phyloP scores from a whole-genome alignment of 2,888 invertebrate species.

The Drosophila infuscata region DNA sequence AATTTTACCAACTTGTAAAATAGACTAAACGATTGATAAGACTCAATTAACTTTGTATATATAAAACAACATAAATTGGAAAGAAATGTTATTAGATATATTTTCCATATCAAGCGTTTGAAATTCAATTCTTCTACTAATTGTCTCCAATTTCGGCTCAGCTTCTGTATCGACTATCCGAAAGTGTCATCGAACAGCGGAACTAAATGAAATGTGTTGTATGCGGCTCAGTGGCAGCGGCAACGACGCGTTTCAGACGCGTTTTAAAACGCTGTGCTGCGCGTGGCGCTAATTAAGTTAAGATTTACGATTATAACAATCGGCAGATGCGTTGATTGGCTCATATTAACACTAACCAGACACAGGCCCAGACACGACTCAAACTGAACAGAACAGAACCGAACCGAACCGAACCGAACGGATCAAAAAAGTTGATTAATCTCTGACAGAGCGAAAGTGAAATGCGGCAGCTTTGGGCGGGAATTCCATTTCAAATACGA shows the following conservation, averaged over 20 bases:
- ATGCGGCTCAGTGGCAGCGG: slow-evolving; percentile 55
- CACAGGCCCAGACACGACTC: slow-evolving; percentile 2
- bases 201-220: slow-evolving; percentile 41
- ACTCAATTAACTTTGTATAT: neutral
- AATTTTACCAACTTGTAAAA: neutral
- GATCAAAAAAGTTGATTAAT: slow-evolving; percentile 57
- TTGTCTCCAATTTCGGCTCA: slow-evolving; percentile 10
- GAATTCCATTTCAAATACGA: slow-evolving; percentile 12
- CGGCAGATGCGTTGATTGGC: slow-evolving; percentile 36
- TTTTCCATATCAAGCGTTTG: neutral
- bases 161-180: neutral
- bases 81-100: neutral
- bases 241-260: slow-evolving; percentile 65
- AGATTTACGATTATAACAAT: slow-evolving; percentile 66
- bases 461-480: slow-evolving; percentile 24
- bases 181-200: slow-evolving; percentile 27
- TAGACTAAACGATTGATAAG: neutral
- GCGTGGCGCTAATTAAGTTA: slow-evolving; percentile 78
- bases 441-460: slow-evolving; percentile 59
- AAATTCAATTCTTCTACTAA: neutral
- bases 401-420: neutral
- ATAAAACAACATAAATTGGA: neutral
- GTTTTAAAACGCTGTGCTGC: slow-evolving; percentile 62
- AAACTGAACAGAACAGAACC: neutral
- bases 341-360: slow-evolving; percentile 60